These are phyloP conservation scores for Pteronotus mesoamericanus DNA, from an alignment of 2,797 vertebrate species.

Conservation along the genomic window DNA sequence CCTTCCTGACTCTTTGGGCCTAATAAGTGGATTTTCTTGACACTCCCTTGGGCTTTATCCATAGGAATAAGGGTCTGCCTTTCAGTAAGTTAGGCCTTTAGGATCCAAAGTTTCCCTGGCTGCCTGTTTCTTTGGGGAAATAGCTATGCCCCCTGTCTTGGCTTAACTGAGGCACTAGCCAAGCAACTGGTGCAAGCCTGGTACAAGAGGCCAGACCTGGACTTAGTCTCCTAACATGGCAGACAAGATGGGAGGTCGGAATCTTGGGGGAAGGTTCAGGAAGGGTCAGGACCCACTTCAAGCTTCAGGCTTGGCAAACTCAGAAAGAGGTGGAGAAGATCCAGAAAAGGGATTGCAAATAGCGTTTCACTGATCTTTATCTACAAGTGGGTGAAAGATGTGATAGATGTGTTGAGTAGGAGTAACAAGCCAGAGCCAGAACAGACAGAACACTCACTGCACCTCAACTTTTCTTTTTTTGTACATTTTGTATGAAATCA, in stretches of 20 bases:
- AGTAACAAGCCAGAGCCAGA: not conserved
- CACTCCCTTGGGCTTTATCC: not conserved
- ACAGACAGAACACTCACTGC: not conserved
- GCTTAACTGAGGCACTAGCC: not conserved
- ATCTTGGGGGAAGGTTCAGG: not conserved
- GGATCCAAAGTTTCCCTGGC: not conserved
- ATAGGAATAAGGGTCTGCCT: not conserved
- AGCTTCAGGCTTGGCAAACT: not conserved
- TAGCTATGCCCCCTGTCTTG: not conserved
- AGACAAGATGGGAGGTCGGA: not conserved
- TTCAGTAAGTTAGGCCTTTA: not conserved
- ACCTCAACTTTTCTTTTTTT: not conserved
- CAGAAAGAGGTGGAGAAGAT: not conserved
- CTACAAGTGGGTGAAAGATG: not conserved
- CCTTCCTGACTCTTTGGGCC: not conserved
- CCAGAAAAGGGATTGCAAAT: not conserved
- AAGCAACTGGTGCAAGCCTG: not conserved
- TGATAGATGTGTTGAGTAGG: not conserved
- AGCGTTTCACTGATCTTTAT: not conserved
- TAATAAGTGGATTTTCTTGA: not conserved
- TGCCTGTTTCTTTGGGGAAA: not conserved
- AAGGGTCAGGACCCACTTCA: not conserved
- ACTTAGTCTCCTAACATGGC: not conserved
- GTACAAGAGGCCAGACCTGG: not conserved
- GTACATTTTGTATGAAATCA: not conserved